Percentiles rank a stretch among this genome's conserved stretches.
Conservation (phyloP, 2,797 vertebrate species). For the Neomorphus geoffroyi region DNA sequence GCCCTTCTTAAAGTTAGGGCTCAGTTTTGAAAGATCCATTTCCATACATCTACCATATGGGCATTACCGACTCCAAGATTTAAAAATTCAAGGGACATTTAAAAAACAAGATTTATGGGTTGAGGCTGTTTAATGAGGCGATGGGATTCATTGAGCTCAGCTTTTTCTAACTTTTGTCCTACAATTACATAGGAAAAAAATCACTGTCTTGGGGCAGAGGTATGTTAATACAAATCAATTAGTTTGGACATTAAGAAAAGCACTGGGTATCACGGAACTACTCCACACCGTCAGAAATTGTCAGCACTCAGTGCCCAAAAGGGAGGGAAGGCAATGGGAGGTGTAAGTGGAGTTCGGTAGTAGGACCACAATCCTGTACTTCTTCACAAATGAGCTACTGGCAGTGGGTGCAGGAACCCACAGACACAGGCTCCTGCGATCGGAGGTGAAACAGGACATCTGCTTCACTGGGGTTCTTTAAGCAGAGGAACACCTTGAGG, state of each 20-base stretch:
- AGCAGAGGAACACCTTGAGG: background rate
- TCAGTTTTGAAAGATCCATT: background rate
- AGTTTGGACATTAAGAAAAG: background rate
- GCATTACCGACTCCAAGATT: background rate
- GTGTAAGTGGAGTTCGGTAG: background rate
- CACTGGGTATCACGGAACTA: background rate
- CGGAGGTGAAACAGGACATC: background rate
- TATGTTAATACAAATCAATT: background rate
- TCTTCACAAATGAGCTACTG: no score
- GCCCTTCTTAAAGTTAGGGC: background rate
- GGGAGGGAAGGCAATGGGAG: background rate
- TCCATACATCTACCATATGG: background rate
- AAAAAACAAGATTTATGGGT: background rate
- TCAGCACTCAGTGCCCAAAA: background rate
- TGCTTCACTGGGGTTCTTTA: background rate
- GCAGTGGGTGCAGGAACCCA: background rate
- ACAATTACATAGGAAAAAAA: background rate
- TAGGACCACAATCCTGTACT: no score
- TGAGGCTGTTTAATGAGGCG: background rate
- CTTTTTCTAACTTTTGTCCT: background rate
- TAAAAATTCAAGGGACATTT: constrained; percentile 46
- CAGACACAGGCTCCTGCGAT: background rate
- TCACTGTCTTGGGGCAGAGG: background rate
- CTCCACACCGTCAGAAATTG: background rate
- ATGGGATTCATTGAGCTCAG: background rate